Base-by-base conservation (phyloP, 1,140 invertebrate genomes). In the Pseudomyrmex cubaensis region DNA sequence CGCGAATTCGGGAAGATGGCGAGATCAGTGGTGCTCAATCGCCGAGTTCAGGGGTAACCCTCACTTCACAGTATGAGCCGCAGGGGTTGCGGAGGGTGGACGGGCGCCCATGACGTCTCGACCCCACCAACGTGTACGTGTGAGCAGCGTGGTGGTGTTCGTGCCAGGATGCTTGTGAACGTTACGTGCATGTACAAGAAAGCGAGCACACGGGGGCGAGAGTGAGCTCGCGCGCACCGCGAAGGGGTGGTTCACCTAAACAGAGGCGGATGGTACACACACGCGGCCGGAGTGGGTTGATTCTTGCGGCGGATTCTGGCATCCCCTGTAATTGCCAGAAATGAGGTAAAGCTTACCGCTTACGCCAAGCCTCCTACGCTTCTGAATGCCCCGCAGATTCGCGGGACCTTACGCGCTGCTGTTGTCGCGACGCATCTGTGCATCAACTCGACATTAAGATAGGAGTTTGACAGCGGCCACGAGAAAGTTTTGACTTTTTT, bases 251-350 rank as follows among this genome's bases (percentile, higher is more conserved):
- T 64, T 62, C 76, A 57, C 72, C 75, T 82, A 82, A 75, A 87
- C 87, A 61, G 74, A 82, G 69, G 69, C 67, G 52, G 62, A 80
- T 80, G 76, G 76, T 80, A 80, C 62, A 72, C 73, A 83, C 87
- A 84, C 76, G 67, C 80, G 74, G 83, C 70, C 88, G 90, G 92
- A 84, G 88, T 88, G 91, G 91, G 91, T 92, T 93, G 93, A 94
- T 93, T 93, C 92, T 93, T 93, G 93, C 91, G 93, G 93, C 90
- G 93, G 91, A 93, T 93, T 93, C 89, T 92, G 90, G 91, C 90
- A 92, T 92, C 88, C 89, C 90, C 91, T 91, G 91, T 94, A 94
- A 94, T 94, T 94, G 93, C 91, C 90, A 89, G 92, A 93, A 93
- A 94, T 92, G 93, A 93, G 92, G 89, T 93, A 92, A 93, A 93